Percentiles rank a stretch among this genome's conserved stretches.
Evolutionary conservation across 2,113 vertebrate species (phyloP).

Genomic region (Thunnus thynnus): DNA sequence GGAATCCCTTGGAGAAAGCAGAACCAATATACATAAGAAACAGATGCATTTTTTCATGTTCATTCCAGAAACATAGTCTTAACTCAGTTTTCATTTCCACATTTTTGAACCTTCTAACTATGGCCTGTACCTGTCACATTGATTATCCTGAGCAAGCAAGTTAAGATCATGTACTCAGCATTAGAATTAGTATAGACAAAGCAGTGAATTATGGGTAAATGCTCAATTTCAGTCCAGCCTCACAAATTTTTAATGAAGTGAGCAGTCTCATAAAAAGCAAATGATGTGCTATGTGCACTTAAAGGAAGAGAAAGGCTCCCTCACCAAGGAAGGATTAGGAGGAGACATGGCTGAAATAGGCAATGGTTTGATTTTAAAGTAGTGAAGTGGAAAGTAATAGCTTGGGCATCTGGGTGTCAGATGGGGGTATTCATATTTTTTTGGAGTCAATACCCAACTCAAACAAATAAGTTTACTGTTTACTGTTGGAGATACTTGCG

Average conservation of each 20-base stretch:
- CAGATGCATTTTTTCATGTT: slow-evolving; percentile 38
- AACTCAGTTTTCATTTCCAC: slow-evolving; percentile 35
- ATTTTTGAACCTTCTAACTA: slow-evolving; percentile 44
- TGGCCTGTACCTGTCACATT: slow-evolving; percentile 61
- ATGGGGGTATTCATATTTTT: slow-evolving; percentile 30
- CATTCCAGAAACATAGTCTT: slow-evolving; percentile 20
- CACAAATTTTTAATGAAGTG: slow-evolving; percentile 56
- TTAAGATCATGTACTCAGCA: slow-evolving; percentile 43
- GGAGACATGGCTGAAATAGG: slow-evolving; percentile 33
- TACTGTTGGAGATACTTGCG: slow-evolving; percentile 22
- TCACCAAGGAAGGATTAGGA: slow-evolving; percentile 7
- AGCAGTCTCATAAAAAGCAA: slow-evolving; percentile 52
- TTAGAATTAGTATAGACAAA: slow-evolving; percentile 55
- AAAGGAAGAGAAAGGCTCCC: slow-evolving; percentile 29
- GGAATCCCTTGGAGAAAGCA: slow-evolving; percentile 58
- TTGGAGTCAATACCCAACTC: slow-evolving; percentile 27
- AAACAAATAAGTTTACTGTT: slow-evolving; percentile 27
- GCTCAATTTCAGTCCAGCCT: slow-evolving; percentile 49
- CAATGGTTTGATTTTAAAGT: slow-evolving; percentile 40
- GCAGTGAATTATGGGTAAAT: slow-evolving; percentile 57
- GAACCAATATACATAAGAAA: slow-evolving; percentile 57
- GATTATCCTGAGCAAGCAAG: slow-evolving; percentile 64
- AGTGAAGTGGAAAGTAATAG: slow-evolving; percentile 11
- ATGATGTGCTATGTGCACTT: slow-evolving; percentile 35
- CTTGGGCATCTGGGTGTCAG: slow-evolving; percentile 1